These are phyloP conservation scores for Eurois occulta DNA, from an alignment of 2,888 invertebrate genomes.

Conservation along the genomic window DNA sequence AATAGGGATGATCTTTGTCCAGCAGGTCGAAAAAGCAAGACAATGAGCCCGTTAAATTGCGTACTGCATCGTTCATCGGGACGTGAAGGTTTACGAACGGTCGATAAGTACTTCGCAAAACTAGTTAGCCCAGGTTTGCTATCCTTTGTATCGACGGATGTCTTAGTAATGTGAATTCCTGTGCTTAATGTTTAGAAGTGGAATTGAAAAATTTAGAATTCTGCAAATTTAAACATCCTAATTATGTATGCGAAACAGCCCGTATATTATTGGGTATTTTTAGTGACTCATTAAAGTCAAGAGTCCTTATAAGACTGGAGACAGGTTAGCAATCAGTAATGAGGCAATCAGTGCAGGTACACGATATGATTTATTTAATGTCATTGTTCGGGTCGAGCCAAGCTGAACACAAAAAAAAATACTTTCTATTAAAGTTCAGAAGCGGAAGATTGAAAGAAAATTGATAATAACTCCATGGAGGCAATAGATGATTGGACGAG, in stretches of 20 bases:
- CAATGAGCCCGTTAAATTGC: constrained; percentile 78
- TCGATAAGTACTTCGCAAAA: constrained; percentile 71
- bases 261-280: constrained; percentile 32
- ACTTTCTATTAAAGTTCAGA: neutral
- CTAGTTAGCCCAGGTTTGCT: constrained; percentile 75
- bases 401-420: neutral
- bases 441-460: constrained; percentile 2
- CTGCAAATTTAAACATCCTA: neutral
- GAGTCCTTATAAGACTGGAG: constrained; percentile 35
- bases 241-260: constrained; percentile 18
- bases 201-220: neutral
- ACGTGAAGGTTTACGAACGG: constrained; percentile 69
- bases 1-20: constrained; percentile 57
- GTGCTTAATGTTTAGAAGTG: constrained; percentile 8
- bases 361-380: neutral
- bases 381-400: neutral
- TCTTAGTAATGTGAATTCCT: constrained; percentile 13
- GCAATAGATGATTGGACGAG: constrained; percentile 29
- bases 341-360: constrained; percentile 10
- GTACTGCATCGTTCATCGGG: constrained; percentile 70
- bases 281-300: constrained; percentile 47
- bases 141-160: constrained; percentile 46
- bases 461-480: constrained; percentile 1
- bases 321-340: constrained; percentile 37
- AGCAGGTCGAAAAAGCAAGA: constrained; percentile 61